These are phyloP conservation scores for Jacana jacana DNA, from an alignment of 2,113 vertebrate species.

Conservation along the genomic window DNA sequence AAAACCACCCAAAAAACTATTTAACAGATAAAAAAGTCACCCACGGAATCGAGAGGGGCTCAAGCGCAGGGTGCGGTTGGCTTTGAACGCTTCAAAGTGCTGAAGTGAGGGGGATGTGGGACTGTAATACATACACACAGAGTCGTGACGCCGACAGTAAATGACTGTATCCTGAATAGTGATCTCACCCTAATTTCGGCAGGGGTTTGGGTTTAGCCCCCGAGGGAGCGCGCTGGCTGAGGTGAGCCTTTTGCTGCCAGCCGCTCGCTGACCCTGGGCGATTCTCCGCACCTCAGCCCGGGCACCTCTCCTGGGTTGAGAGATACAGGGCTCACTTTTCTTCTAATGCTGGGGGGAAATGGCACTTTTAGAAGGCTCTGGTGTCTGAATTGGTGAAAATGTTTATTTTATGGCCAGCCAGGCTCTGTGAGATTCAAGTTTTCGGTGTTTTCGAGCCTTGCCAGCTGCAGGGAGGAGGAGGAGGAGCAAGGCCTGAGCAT, in stretches of 20 bases:
- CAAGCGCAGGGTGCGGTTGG: neutral
- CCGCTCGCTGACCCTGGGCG: no score
- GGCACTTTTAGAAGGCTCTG: no score
- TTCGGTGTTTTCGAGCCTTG: no score
- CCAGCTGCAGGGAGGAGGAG: no score
- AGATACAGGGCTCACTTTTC: no score
- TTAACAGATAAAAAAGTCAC: neutral
- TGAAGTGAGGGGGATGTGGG: neutral
- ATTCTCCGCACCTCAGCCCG: neutral
- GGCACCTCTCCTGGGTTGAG: neutral
- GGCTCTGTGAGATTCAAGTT: no score
- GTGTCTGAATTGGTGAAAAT: no score
- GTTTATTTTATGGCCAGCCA: no score
- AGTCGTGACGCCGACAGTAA: neutral
- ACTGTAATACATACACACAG: neutral
- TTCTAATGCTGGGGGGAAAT: no score
- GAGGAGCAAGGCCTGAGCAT: no score
- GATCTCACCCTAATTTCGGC: neutral
- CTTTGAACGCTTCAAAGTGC: neutral
- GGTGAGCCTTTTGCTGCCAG: neutral
- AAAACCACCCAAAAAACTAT: no score
- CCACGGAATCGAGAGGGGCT: neutral
- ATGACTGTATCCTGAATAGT: neutral
- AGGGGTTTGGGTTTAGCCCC: no score
- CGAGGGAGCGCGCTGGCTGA: rapidly evolving